These are phyloP conservation scores for Orycteropus afer DNA, from an alignment of 2,113 vertebrate genomes.

Conservation along the genomic window DNA sequence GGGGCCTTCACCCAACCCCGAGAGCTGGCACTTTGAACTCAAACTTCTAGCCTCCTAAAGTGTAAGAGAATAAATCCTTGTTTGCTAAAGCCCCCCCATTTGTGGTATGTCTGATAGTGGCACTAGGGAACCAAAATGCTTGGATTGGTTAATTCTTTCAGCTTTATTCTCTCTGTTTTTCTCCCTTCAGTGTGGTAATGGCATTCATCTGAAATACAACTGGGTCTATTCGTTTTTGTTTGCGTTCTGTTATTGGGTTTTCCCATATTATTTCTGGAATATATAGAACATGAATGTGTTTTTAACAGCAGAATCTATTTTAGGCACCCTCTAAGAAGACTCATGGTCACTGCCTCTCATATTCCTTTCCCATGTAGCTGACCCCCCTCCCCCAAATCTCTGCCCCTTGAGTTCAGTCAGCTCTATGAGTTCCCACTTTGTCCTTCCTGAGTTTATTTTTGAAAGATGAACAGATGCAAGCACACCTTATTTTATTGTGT, in stretches of 20 bases:
- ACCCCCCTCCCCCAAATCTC: rapidly evolving
- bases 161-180: background rate
- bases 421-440: background rate
- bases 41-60: no score
- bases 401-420: rapidly evolving
- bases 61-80: no score
- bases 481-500: no score
- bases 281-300: background rate
- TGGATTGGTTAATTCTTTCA: background rate
- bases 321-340: background rate
- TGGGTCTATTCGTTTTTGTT: background rate
- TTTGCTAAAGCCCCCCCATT: no score
- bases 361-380: background rate
- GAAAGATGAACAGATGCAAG: background rate
- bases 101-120: no score
- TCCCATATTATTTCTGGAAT: background rate
- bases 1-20: no score
- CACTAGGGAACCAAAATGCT: no score
- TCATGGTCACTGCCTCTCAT: rapidly evolving
- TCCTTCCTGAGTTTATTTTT: background rate
- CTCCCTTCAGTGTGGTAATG: background rate
- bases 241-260: background rate
- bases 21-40: no score
- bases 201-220: background rate
- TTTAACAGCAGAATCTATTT: background rate